Base-by-base conservation (phyloP, 2,113 vertebrate genomes). In the Aspidoscelis tigris region DNA sequence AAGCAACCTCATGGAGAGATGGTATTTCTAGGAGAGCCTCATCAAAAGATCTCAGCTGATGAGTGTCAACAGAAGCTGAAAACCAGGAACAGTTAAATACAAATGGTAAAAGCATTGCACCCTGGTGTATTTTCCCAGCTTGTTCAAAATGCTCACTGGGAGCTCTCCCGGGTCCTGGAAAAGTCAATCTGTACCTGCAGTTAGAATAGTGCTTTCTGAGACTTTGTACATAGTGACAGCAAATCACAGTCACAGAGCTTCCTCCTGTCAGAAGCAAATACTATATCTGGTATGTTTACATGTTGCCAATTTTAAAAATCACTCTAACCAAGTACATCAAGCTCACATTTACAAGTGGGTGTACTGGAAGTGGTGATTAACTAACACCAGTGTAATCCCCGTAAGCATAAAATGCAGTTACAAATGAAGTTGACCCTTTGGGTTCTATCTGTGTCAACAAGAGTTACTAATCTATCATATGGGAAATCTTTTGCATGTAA, bases 141-240 rank as follows among this genome's bases (percentile, higher is more conserved):
- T 76, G 47, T 4, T 44, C 21, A n/a, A n/a, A n/a, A 58, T 4
- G 33, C 11, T 5, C 41, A n/a, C 72, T 66, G 44, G 81, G 81
- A 83, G 72, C 81, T 83, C 53, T 75, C 72, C 64, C 26, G 50
- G 81, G 58, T 83, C 81, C 72, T 75, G 58, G 7, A 76, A 55
- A 65, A 68, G 26, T 55, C 65, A 81, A 11, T 10, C 39, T 58
- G 21, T 24, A 22, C n/a, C 80, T 66, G 20, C 58, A 65, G 26
- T 75, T 55, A 22, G 50, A 80, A 39, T 22, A 2, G 47, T 80
- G 44, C 9, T 53, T 69, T 80, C 55, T 50, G 18, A 11, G 24
- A 74, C 4, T 43, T 75, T 11, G 65, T 6, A 65, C 50, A 75
- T n/a, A 4, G 12, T 47, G 5, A 9, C 71, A 39, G 5, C 6